Conservation (phyloP, 2,797 vertebrate species). For the Agapornis canus region DNA sequence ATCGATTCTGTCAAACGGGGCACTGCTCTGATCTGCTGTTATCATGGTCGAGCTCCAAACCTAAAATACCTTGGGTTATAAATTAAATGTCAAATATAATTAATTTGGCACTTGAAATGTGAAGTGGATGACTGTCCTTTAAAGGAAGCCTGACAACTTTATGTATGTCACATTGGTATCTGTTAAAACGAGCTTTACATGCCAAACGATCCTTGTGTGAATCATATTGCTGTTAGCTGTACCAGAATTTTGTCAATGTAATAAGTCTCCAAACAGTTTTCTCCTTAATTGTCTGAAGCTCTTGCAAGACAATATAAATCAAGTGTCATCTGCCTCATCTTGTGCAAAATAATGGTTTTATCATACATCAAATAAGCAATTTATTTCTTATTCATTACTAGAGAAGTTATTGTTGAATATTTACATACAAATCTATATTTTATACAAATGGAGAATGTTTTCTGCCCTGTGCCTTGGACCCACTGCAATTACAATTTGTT, state of each 20-base stretch:
- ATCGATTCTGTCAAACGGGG: constrained; percentile 68
- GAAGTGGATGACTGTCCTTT: constrained; percentile 70
- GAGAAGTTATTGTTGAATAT: constrained; percentile 16
- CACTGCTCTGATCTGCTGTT: constrained; percentile 67
- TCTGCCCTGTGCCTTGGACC: neutral
- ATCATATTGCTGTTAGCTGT: constrained; percentile 62
- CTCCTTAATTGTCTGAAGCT: constrained; percentile 56
- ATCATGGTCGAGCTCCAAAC: constrained; percentile 65
- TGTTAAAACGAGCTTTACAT: constrained; percentile 67
- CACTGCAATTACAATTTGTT: neutral
- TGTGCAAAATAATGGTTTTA: constrained; percentile 25
- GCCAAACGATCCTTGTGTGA: constrained; percentile 68
- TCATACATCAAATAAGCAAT: constrained; percentile 20
- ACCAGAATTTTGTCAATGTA: constrained; percentile 59
- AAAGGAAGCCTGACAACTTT: constrained; percentile 75
- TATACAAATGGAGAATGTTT: neutral
- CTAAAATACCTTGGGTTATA: constrained; percentile 77
- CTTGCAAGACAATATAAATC: constrained; percentile 49
- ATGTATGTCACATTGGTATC: constrained; percentile 68
- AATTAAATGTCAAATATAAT: constrained; percentile 78
- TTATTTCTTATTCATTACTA: constrained; percentile 26
- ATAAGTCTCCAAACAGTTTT: constrained; percentile 55
- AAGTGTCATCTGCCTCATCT: constrained; percentile 45
- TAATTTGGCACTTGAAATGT: constrained; percentile 74
- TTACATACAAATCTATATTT: constrained; percentile 31